Conservation (phyloP, 2,797 vertebrate species). For the Mionectes olivaceus region DNA sequence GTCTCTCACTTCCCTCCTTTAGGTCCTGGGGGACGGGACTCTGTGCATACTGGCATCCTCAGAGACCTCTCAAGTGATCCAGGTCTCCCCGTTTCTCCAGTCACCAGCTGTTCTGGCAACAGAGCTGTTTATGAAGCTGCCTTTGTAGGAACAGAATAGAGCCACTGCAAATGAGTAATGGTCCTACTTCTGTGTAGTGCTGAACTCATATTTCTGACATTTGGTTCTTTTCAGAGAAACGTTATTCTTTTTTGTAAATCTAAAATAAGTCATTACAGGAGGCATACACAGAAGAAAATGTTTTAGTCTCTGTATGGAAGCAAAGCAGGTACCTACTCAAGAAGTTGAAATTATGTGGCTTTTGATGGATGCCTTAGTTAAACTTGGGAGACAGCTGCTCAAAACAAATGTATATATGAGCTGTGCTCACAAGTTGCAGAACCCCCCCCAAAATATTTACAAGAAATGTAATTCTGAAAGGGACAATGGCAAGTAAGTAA, state of each 20-base stretch:
- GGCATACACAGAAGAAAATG: neutral
- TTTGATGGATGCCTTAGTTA: conserved; percentile 38
- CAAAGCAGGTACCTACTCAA: neutral
- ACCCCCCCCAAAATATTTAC: neutral
- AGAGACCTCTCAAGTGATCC: neutral
- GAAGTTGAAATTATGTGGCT: neutral
- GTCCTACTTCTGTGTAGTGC: neutral
- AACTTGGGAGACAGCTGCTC: neutral
- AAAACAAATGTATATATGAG: neutral
- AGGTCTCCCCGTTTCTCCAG: neutral
- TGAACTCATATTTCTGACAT: neutral
- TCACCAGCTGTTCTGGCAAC: neutral
- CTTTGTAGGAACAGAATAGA: neutral
- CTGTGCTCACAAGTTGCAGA: neutral
- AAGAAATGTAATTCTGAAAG: conserved; percentile 3
- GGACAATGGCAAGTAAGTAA: neutral
- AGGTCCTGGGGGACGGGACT: no score
- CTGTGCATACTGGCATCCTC: neutral
- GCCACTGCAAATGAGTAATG: neutral
- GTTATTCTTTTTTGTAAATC: neutral
- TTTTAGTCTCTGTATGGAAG: neutral
- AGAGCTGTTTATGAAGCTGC: neutral
- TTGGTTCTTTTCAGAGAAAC: neutral
- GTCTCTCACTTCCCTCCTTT: neutral
- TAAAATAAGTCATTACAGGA: neutral